A percentile compares a stretch with the other conserved stretches of the same genome.
These are phyloP conservation scores for Dicyrtomina minuta DNA, from an alignment of 2,888 invertebrate genomes.

Conservation along the genomic window DNA sequence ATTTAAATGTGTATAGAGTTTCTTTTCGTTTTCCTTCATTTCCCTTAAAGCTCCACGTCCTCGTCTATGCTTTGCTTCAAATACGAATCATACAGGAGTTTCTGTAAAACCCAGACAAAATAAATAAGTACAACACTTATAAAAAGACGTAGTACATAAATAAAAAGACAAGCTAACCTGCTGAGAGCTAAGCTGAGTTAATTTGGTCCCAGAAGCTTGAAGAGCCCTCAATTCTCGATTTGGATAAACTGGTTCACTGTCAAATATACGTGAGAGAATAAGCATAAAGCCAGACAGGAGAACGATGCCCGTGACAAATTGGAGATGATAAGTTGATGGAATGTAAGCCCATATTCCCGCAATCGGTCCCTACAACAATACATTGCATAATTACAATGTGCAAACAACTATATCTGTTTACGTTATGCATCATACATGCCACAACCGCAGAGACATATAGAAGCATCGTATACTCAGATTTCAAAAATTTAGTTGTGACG, in stretches of 20 bases:
- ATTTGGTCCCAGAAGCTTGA: conserved; percentile 38
- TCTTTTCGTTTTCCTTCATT: too few species aligned
- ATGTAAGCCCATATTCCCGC: conserved; percentile 44
- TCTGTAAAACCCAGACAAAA: conserved; percentile 24
- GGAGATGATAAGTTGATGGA: conserved; percentile 46
- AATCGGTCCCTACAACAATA: conserved; percentile 40
- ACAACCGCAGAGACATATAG: background rate
- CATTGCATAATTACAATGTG: background rate
- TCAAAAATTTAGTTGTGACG: too few species aligned
- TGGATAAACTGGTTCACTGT: conserved; percentile 40
- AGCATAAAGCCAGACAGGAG: conserved; percentile 44
- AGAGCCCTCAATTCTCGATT: conserved; percentile 41
- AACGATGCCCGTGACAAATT: conserved; percentile 46
- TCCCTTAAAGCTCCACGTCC: conserved; percentile 16
- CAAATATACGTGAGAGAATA: conserved; percentile 46
- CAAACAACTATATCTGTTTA: too few species aligned
- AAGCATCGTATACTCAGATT: background rate
- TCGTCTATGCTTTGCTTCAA: conserved; percentile 34
- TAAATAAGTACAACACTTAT: background rate
- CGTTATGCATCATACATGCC: too few species aligned
- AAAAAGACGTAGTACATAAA: background rate
- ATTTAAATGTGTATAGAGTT: too few species aligned
- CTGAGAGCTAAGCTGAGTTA: conserved; percentile 35
- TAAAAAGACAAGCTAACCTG: conserved; percentile 36
- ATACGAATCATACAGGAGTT: conserved; percentile 27